Percentiles rank a stretch among this genome's conserved stretches.
phyloP scores from a whole-genome alignment of 2,888 invertebrate species.

The Lycophotia porphyrea region DNA sequence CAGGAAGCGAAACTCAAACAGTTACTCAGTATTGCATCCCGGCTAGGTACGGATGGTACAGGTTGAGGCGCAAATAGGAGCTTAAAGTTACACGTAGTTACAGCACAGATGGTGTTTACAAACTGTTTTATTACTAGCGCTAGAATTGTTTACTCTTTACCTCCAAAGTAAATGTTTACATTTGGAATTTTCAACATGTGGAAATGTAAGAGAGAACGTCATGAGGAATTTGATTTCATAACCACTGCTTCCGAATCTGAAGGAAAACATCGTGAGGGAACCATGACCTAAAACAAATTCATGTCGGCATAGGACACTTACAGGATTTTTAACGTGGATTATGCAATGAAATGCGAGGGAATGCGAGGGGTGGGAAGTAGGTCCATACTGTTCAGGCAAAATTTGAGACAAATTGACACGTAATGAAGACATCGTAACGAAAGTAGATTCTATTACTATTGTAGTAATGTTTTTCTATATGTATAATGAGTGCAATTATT shows the following conservation, averaged over 20 bases:
- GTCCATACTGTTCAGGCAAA: neutral
- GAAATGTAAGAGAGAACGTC: neutral
- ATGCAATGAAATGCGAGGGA: too few species aligned
- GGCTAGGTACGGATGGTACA: neutral
- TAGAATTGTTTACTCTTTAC: neutral
- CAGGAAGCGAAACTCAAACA: conserved; percentile 28
- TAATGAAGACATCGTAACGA: neutral
- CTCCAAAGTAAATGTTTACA: neutral
- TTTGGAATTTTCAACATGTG: neutral
- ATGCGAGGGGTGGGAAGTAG: too few species aligned
- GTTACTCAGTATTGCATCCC: neutral
- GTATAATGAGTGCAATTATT: too few species aligned
- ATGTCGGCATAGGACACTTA: too few species aligned
- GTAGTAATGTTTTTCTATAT: too few species aligned
- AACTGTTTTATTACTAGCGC: conserved; percentile 2
- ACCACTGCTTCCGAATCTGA: too few species aligned
- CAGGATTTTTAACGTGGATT: too few species aligned
- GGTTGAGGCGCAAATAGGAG: conserved; percentile 13
- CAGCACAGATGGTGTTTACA: conserved; percentile 17
- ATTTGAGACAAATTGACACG: neutral
- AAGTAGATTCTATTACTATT: neutral
- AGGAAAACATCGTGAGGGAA: too few species aligned
- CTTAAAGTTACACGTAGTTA: conserved; percentile 11
- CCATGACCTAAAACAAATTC: too few species aligned
- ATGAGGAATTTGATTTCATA: too few species aligned